Evolutionary conservation across 2,888 invertebrate species (phyloP), one percentile per base, ranked within the genome.

Genomic region (Phytoseiulus persimilis): DNA sequence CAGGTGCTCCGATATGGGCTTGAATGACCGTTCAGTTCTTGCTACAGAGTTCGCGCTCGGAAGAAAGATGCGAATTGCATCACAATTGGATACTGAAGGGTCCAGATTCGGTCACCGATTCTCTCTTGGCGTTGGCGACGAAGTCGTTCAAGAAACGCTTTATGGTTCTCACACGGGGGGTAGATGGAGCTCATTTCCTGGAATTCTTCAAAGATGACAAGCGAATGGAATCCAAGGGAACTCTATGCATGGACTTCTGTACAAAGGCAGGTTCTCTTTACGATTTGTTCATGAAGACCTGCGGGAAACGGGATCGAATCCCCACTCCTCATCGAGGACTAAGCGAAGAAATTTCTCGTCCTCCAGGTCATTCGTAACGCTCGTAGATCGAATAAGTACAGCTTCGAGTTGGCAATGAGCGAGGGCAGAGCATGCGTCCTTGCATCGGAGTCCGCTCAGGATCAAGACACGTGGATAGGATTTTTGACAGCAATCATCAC

Each of bases 191-290:
- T 0, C 97, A 97, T 92, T 96, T 96, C 92, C 94, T 98, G 90
- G 97, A 97, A 93, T 94, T 98, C 91, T 96, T 96, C 93, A 98
- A 98, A 93, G 98, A 98, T 93, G 97, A 97, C 91, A 96, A 96
- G 92, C 97, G 96, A 93, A 95, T 95, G 39, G 97, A 98, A 92
- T 96, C 96, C 0, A 97, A 97, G 93, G 95, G 96, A 91, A 96
- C 97, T 83, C 96, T 98, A 92, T 97, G 96, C 91, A 96, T 98
- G 95, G 97, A 98, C 93, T 96, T 97, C 93, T 97, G 97, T 92
- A 95, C 95, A 0, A 96, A 97, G 93, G 96, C 96, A 93, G 93
- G 93, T 92, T 89, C 89, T 90, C 39, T 39, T 91, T 83, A 83
- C 83, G 32, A 32, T 65, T 18, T 0, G 5, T 89, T 33, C n/a